Evolutionary conservation across 2,888 invertebrate species (phyloP), one percentile per base, ranked within the genome.

Genomic region (Serripes groenlandicus): DNA sequence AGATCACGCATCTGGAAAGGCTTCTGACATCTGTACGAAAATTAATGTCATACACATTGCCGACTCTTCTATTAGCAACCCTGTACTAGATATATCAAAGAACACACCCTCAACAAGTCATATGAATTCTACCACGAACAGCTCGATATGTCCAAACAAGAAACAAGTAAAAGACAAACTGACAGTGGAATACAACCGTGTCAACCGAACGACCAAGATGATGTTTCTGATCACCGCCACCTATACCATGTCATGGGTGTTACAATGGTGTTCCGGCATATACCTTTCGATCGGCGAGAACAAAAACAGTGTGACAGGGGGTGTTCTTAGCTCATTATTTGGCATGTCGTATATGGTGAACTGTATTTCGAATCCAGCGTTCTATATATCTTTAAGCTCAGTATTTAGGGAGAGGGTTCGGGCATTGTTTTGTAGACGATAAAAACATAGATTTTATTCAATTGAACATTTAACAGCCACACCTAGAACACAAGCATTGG

Each of bases 191-290:
- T 62, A 62, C 34, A 62, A 15, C 21, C 32, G 34, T n/a, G 32
- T 62, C 21, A 34, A 30, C 62, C 15, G 30, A 34, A 62, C 62
- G 11, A 26, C 66, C 3, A 66, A 42, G 23, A 42, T 66, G 66
- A 66, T 66, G 66, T 66, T 66, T 66, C 42, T 66, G 26, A 66
- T 66, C 3, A 66, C 66, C 15, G 21, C 66, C 0, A 66, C 66
- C 15, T 66, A 66, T 26, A 66, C 37, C 18, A 1, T 66, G 7
- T 66, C 66, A 23, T 66, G 66, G 66, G 15, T 66, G 1, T 5
- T 42, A 1, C 23, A 34, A 5, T 42, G 37, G 28, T 66, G 42
- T 15, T 37, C 66, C 37, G 42, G 49, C 9, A 32, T 32, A 11
- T 66, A 66, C 28, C 35, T 35, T 9, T 66, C 66, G 15, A 37